These are phyloP conservation scores for Achlya flavicornis DNA, from an alignment of 2,888 invertebrate species.

Conservation along the genomic window DNA sequence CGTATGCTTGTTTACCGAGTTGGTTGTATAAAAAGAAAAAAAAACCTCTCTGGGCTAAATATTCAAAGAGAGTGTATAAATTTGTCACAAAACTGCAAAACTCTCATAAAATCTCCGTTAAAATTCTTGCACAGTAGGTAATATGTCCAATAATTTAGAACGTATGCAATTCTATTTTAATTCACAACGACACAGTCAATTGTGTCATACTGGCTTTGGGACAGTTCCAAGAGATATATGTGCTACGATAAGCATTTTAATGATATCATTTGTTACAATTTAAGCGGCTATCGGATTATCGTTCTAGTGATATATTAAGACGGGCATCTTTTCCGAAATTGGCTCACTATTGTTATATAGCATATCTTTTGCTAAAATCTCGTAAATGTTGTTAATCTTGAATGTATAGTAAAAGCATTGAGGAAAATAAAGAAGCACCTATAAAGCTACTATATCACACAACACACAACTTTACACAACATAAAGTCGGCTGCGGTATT, in stretches of 20 bases:
- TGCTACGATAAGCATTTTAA: slow-evolving; percentile 1
- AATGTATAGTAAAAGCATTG: neutral
- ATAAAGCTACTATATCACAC: no score
- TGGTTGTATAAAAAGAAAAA: no score
- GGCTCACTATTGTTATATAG: neutral
- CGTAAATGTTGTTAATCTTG: neutral
- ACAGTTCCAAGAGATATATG: neutral
- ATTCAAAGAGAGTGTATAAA: neutral
- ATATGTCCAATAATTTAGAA: neutral
- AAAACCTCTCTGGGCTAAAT: no score
- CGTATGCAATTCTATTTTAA: slow-evolving; percentile 1
- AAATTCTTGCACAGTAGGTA: neutral
- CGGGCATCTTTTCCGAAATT: neutral
- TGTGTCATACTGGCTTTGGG: neutral
- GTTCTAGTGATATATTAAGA: neutral
- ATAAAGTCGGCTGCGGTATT: no score
- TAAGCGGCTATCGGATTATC: neutral
- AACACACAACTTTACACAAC: no score
- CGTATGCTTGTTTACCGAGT: no score
- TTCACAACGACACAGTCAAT: neutral
- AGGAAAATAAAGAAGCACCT: no score
- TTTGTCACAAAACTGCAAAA: neutral
- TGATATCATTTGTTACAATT: neutral
- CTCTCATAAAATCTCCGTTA: neutral
- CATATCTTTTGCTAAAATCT: neutral